Base-by-base conservation (phyloP, 2,888 invertebrate genomes). In the Apodemia mormo region DNA sequence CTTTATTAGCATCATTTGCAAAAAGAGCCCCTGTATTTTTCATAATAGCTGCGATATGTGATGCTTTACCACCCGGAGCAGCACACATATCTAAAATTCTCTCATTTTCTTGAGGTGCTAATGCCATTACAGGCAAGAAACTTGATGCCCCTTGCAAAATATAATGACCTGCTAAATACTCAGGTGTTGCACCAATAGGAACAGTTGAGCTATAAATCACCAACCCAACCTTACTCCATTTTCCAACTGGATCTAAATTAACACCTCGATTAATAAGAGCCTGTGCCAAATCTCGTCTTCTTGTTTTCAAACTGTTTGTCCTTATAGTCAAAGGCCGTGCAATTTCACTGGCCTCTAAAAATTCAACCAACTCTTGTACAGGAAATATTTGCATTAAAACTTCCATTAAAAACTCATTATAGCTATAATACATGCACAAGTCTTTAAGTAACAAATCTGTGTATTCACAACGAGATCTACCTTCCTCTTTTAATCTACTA, bases 51-150 rank as follows among this genome's bases (percentile, higher is more conserved):
- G 99, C 97, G 73, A 99, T 99, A 86, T 99, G 99, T 0, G 99
- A 98, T 0, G 99, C 98, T 93, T 99, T 99, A 9, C 99, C 99
- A 66, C 99, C 99, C 0, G 99, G 99, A 0, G 99, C 99, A 0
- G 99, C 96, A 85, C 98, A 98, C 98, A 99, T 97, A 83, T 99
- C 99, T 49, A 99, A 93, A 75, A 99, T 96, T 75, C 96, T 94
- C 90, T 99, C 99, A 82, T 98, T 97, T 92, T 98, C 98, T 92
- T 98, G 98, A 0, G 99, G 99, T 0, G 98, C 98, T 69, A 99
- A 93, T 0, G 99, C 98, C 98, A 99, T 99, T 0, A 99, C 99
- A 0, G 99, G 99, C 69, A 99, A 90, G 81, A 99, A 96, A 93
- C 99, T 99, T 2, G 99, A 98, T 14, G 99, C 99, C 9, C 99